Conservation (phyloP, 2,888 invertebrate species). For the Machimus atricapillus region DNA sequence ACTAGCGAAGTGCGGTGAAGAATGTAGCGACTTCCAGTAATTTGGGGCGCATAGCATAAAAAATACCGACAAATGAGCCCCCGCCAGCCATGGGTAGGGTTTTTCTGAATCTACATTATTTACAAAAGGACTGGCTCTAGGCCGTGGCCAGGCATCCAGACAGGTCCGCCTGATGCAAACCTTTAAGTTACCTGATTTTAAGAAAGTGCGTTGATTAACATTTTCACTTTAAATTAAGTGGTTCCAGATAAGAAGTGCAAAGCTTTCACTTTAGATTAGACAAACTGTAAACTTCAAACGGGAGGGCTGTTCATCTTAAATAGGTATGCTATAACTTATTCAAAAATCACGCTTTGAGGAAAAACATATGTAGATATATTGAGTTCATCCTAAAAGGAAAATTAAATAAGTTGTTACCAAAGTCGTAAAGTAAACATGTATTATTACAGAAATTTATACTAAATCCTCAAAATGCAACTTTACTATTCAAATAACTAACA, state of each 20-base stretch:
- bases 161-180: not conserved
- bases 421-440: not conserved
- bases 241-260: not conserved
- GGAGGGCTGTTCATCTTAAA: not conserved
- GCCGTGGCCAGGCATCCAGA: not conserved
- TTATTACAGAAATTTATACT: not conserved
- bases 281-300: not conserved
- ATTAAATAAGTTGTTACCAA: not conserved
- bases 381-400: not conserved
- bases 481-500: not conserved
- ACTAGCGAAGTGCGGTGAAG: not conserved
- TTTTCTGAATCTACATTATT: not conserved
- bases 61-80: not conserved
- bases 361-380: not conserved
- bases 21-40: not conserved
- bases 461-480: not conserved
- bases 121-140: not conserved
- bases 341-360: not conserved
- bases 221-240: not conserved
- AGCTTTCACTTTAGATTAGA: not conserved
- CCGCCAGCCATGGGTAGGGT: not conserved
- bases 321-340: not conserved
- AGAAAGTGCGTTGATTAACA: not conserved
- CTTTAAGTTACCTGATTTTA: not conserved
- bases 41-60: not conserved